phyloP scores from a whole-genome alignment of 2,888 invertebrate species.

The Amphipyra tragopoginis region DNA sequence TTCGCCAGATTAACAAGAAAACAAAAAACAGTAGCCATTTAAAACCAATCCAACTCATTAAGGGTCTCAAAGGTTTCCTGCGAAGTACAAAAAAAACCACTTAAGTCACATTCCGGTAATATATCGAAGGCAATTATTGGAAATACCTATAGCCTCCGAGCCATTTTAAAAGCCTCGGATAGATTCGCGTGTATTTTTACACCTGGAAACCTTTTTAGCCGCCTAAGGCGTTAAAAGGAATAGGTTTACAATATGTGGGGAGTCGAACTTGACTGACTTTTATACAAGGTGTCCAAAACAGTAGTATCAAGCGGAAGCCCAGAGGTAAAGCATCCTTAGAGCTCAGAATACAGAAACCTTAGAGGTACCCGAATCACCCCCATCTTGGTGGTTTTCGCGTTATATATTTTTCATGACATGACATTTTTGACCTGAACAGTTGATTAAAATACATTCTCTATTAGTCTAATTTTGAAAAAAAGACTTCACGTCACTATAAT shows the following conservation, averaged over 20 bases:
- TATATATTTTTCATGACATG: too few relatives aligned
- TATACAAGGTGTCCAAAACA: too few relatives aligned
- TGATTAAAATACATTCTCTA: too few relatives aligned
- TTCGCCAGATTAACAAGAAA: conserved; percentile 11
- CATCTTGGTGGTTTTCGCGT: too few relatives aligned
- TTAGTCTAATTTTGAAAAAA: too few relatives aligned
- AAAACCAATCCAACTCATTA: conserved; percentile 49
- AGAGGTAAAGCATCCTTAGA: too few relatives aligned
- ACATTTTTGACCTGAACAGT: too few relatives aligned
- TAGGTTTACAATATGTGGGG: background rate
- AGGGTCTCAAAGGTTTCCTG: conserved; percentile 32
- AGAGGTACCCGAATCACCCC: too few relatives aligned
- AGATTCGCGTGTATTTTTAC: conserved; percentile 38
- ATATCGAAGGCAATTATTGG: conserved; percentile 46
- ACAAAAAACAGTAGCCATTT: conserved; percentile 38
- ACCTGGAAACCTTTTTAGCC: conserved; percentile 48
- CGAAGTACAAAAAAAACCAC: conserved; percentile 37
- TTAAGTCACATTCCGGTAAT: conserved; percentile 49
- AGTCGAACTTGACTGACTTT: too few relatives aligned
- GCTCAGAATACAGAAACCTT: too few relatives aligned
- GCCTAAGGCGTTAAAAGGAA: conserved; percentile 21
- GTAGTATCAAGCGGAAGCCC: too few relatives aligned
- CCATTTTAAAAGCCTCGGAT: conserved; percentile 37
- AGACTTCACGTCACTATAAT: too few relatives aligned
- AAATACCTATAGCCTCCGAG: conserved; percentile 35